These are phyloP conservation scores for Chrysolina oricalcia DNA, from an alignment of 2,888 invertebrate species.

Conservation along the genomic window DNA sequence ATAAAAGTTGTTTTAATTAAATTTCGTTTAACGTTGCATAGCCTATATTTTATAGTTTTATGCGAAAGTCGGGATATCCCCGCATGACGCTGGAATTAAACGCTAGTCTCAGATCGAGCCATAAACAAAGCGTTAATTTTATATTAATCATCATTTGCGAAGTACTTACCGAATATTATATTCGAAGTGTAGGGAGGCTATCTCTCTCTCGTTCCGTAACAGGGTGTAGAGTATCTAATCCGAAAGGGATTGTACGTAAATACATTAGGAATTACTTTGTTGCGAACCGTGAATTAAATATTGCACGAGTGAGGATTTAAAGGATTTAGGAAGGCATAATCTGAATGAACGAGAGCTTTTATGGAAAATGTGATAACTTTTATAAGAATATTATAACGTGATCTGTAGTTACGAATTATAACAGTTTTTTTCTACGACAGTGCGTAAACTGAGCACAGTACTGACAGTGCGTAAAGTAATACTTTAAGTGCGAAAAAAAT, in stretches of 20 bases:
- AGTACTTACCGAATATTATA: slow-evolving; percentile 40
- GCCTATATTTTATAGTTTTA: slow-evolving; percentile 69
- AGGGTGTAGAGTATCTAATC: slow-evolving; percentile 11
- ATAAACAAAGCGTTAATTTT: slow-evolving; percentile 60
- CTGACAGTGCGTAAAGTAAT: too few relatives aligned
- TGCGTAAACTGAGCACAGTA: too few relatives aligned
- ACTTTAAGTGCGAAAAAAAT: too few relatives aligned
- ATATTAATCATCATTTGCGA: slow-evolving; percentile 56
- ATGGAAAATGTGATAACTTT: not conserved
- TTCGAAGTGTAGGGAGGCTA: slow-evolving; percentile 37
- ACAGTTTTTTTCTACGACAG: too few relatives aligned
- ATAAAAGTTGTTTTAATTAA: slow-evolving; percentile 71
- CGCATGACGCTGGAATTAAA: slow-evolving; percentile 61
- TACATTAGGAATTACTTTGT: slow-evolving; percentile 19
- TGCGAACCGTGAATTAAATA: slow-evolving; percentile 24
- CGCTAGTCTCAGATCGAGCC: slow-evolving; percentile 57
- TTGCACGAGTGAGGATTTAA: slow-evolving; percentile 26
- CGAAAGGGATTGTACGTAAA: not conserved
- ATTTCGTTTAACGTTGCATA: slow-evolving; percentile 70
- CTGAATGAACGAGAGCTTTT: not conserved
- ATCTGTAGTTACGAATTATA: too few relatives aligned
- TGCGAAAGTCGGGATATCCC: slow-evolving; percentile 62
- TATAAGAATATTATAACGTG: too few relatives aligned
- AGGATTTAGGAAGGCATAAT: slow-evolving; percentile 28
- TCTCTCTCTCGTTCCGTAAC: not conserved